Percentiles rank a stretch among this genome's conserved stretches.
Evolutionary conservation across 2,797 vertebrate genomes (phyloP).

Genomic region (Propithecus perrieri): DNA sequence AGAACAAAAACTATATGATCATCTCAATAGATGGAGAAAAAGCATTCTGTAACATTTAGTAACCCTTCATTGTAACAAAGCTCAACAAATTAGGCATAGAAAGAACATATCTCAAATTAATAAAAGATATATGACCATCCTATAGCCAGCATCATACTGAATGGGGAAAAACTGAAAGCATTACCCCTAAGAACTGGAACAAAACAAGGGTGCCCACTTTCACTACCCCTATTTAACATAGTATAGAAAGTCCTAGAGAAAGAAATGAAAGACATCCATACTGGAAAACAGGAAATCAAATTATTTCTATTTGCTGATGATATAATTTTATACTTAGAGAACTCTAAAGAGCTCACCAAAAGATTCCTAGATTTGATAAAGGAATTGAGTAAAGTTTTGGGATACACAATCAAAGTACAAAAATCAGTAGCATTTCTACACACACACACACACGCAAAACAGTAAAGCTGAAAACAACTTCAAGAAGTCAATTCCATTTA

Average conservation of each 20-base stretch:
- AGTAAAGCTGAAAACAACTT: neutral
- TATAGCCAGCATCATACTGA: neutral
- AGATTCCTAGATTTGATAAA: neutral
- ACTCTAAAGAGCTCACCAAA: neutral
- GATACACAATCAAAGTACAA: neutral
- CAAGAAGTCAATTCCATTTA: neutral
- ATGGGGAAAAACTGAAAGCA: neutral
- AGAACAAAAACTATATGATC: neutral
- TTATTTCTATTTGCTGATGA: neutral
- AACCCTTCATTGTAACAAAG: neutral
- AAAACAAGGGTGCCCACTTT: neutral
- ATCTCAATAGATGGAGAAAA: neutral
- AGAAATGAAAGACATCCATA: neutral
- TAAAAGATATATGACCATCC: neutral
- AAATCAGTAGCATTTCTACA: neutral
- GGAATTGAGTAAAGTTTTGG: neutral
- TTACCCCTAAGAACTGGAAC: neutral
- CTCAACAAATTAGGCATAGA: neutral
- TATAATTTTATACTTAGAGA: neutral
- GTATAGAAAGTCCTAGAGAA: neutral
- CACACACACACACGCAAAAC: neutral
- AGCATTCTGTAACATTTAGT: neutral
- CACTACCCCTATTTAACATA: neutral
- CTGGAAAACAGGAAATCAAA: neutral
- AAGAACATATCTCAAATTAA: neutral